Percentiles rank a stretch among this genome's conserved stretches.
Evolutionary conservation across 2,113 vertebrate species (phyloP).

Genomic region (Synchiropus splendidus): DNA sequence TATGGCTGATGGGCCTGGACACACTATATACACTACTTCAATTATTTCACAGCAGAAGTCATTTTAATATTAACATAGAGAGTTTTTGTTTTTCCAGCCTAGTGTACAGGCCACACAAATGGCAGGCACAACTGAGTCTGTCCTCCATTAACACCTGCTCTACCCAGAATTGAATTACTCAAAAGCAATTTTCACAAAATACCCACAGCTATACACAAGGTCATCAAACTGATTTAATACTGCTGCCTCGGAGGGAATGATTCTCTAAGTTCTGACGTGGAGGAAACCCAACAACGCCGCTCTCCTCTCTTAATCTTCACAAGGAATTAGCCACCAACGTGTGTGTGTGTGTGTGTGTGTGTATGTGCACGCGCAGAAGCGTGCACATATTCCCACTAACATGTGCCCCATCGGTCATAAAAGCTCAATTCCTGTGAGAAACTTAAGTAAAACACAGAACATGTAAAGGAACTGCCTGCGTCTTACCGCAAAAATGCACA

Average conservation of each 20-base stretch:
- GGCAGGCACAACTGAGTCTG: too few relatives aligned
- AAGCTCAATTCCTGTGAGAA: conserved; percentile 60
- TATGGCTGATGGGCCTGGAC: too few relatives aligned
- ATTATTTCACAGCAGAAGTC: too few relatives aligned
- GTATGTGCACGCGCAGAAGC: conserved; percentile 11
- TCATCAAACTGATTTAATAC: neutral
- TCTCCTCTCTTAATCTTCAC: conserved; percentile 34
- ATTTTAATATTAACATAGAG: too few relatives aligned
- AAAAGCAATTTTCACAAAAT: too few relatives aligned
- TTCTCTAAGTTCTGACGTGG: conserved; percentile 20
- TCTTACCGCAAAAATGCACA: conserved; percentile 65
- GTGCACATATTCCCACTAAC: conserved; percentile 36
- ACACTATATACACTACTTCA: too few relatives aligned
- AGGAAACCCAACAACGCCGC: conserved; percentile 36
- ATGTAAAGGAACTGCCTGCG: conserved; percentile 63
- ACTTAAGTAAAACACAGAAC: conserved; percentile 60
- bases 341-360: conserved; percentile 1
- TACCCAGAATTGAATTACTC: too few relatives aligned
- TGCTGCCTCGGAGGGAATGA: neutral
- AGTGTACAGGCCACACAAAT: too few relatives aligned
- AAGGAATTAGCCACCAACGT: conserved; percentile 31
- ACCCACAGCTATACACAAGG: too few relatives aligned
- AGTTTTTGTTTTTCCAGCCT: too few relatives aligned
- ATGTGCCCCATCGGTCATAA: conserved; percentile 55
- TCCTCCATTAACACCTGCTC: too few relatives aligned